phyloP scores from a whole-genome alignment of 2,797 vertebrate genomes.

The Clangula hyemalis region DNA sequence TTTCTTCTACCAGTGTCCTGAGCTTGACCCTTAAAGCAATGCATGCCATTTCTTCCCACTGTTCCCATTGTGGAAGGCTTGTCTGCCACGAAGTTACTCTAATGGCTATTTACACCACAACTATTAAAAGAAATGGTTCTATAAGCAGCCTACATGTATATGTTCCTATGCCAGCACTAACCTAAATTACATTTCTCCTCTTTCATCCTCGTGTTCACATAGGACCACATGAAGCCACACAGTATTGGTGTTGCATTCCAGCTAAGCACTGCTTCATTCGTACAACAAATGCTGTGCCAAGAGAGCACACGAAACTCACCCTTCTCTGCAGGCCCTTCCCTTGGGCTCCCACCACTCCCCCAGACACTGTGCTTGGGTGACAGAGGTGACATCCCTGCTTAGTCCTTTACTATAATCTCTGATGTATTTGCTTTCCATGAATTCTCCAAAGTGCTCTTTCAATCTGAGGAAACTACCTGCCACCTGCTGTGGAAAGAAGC shows the following conservation, averaged over 20 bases:
- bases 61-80: neutral
- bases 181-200: neutral
- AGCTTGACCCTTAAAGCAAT: neutral
- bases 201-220: neutral
- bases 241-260: neutral
- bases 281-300: neutral
- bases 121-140: neutral
- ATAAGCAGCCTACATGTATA: accelerated
- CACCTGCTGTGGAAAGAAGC: neutral
- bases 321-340: neutral
- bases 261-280: neutral
- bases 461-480: neutral
- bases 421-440: neutral
- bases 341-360: neutral
- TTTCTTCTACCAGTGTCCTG: neutral
- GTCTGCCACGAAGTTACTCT: neutral
- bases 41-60: neutral
- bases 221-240: neutral
- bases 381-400: neutral
- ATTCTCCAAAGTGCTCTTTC: neutral
- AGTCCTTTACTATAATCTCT: neutral
- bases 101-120: neutral
- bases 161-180: neutral
- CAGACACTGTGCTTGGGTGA: neutral
- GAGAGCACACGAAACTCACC: neutral